Evolutionary conservation across 2,888 invertebrate species (phyloP).

Genomic region (Herminia tarsipennalis): DNA sequence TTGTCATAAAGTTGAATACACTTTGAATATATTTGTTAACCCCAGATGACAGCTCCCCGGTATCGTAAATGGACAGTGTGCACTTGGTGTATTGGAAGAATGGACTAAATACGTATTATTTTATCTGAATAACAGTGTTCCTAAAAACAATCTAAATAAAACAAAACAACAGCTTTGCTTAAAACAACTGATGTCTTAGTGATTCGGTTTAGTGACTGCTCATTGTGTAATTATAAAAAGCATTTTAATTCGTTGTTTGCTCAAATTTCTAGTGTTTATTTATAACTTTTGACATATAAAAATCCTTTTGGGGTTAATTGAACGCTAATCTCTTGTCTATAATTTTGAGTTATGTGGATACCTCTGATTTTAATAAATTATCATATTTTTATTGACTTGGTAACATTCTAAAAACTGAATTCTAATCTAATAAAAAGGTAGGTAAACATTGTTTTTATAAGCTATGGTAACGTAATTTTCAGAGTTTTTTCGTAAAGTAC

Average conservation of each 20-base stretch:
- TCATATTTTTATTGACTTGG: no score
- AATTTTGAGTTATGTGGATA: not conserved
- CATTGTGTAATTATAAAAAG: conserved; percentile 11
- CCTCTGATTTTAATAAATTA: not conserved
- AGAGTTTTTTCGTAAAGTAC: no score
- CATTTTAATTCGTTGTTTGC: conserved; percentile 8
- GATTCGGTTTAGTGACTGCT: conserved; percentile 23
- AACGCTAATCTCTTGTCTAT: not conserved
- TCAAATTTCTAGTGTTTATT: conserved; percentile 20
- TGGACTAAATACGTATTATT: conserved; percentile 39
- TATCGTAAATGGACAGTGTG: conserved; percentile 67
- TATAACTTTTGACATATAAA: conserved; percentile 4
- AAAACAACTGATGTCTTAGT: conserved; percentile 28
- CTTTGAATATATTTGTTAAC: conserved; percentile 18
- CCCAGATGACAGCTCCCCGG: conserved; percentile 73
- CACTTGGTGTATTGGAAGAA: conserved; percentile 41
- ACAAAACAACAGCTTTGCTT: conserved; percentile 16
- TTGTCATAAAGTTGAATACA: conserved; percentile 18
- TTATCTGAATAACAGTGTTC: conserved; percentile 31
- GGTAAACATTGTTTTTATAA: no score
- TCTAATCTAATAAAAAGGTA: no score
- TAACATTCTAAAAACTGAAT: no score
- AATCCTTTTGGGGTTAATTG: conserved; percentile 3
- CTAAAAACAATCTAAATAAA: conserved; percentile 16
- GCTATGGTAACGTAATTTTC: no score